Evolutionary conservation across 2,797 vertebrate species (phyloP), one percentile per base, ranked within the genome.

Genomic region (Danio choprae): DNA sequence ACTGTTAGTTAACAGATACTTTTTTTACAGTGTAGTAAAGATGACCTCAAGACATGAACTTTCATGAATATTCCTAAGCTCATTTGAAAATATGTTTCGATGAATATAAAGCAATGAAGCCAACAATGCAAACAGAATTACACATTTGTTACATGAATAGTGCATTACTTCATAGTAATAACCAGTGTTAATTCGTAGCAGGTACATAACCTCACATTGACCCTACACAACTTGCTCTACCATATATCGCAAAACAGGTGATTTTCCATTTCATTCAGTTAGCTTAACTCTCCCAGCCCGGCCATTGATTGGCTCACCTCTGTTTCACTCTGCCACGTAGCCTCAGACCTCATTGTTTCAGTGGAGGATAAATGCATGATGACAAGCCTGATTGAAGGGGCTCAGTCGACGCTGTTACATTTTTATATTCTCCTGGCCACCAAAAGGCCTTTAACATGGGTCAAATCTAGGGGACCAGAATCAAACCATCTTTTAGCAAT

Each of bases 381-480:
- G 77, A 51, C 78, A 75, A 67, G 60, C 36, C 58, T 60, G 60
- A 83, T 74, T 41, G 48, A 81, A 72, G 72, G 38, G 53, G 46
- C 78, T 84, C 79, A 75, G 80, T 38, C 12, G 41, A 38, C 60
- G 43, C 76, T 53, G 87, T 75, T 85, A 70, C 72, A 74, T 56
- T 73, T 83, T 76, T 60, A 82, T 81, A 44, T 22, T 18, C 55
- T 60, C 76, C 77, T 88, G 87, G 83, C 86, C 87, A 86, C 1
- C 48, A 9, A 7, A 22, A 4, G 5, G 59, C 78, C 60, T 77
- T 75, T 40, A 67, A 51, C 44, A 56, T 79, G 56, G 84, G 80
- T 90, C 86, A 90, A 81, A 85, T 86, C 81, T 81, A 82, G 84
- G 83, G 73, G 77, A 87, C 84, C 56, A 79, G 67, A 74, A 63